phyloP scores from a whole-genome alignment of 2,797 vertebrate species.

The Synanceia verrucosa region DNA sequence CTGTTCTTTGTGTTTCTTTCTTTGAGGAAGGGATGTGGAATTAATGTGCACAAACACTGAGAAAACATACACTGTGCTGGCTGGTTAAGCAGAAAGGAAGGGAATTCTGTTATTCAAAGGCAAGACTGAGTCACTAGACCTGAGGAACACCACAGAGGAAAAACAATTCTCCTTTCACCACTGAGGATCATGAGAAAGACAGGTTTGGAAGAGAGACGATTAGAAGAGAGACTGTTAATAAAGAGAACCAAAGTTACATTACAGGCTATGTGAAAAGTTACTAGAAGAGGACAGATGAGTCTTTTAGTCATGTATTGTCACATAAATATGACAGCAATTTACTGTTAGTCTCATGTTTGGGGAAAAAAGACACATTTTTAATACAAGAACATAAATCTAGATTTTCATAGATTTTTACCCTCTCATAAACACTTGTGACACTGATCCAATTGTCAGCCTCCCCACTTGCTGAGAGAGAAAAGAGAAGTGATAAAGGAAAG shows the following conservation, averaged over 20 bases:
- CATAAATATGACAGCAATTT: background rate
- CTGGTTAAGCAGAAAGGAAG: slow-evolving; percentile 32
- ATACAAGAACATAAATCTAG: background rate
- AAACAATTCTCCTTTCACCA: slow-evolving; percentile 16
- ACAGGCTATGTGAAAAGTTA: slow-evolving; percentile 11
- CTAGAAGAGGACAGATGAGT: slow-evolving; percentile 7
- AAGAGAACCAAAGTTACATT: slow-evolving; percentile 1
- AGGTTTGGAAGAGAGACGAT: background rate
- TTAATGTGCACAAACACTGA: background rate
- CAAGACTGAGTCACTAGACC: slow-evolving; percentile 66
- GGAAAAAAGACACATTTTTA: too few species aligned
- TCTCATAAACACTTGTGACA: background rate
- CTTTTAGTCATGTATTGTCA: background rate
- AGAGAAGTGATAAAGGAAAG: background rate
- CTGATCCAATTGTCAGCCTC: background rate
- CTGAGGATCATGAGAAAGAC: background rate
- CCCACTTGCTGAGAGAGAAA: background rate
- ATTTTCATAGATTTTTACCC: background rate
- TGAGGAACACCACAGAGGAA: slow-evolving; percentile 41
- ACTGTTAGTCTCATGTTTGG: too few species aligned
- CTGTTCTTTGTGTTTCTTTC: background rate
- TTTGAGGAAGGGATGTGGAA: slow-evolving; percentile 5
- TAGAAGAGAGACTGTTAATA: slow-evolving; percentile 3
- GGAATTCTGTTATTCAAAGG: slow-evolving; percentile 67
- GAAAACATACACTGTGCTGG: slow-evolving; percentile 3